Evolutionary conservation across 2,888 invertebrate species (phyloP), one percentile per base, ranked within the genome.

Genomic region (Ophioninae sp.): DNA sequence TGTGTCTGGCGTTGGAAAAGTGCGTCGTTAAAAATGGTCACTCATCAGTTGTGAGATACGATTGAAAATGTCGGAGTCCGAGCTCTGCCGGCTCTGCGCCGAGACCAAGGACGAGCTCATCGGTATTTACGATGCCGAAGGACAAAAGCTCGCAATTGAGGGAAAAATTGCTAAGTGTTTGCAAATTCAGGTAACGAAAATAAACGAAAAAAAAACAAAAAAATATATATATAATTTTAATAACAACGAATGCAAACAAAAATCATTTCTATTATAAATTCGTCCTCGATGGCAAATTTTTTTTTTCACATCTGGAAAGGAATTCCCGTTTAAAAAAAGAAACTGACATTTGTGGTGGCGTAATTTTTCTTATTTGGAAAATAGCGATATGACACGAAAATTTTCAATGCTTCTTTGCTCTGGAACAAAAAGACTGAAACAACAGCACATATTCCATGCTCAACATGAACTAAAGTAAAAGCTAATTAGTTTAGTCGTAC

Each of bases 81-180:
- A 91, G 83, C 88, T 93, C 67, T 93, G 93, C 89, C 93, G 93
- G 89, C 91, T 93, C 64, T 93, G 93, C 87, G 93, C 93, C 88
- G 91, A 93, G 86, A 88, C 90, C 77, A 93, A 93, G 85, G 90
- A 92, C 61, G 79, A 79, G 75, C 89, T 92, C 72, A 90, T 93
- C 82, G 93, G 92, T 59, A 93, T 93, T 83, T 93, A 92, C 84
- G 93, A 93, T 80, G 89, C 92, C 17, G 93, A 93, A 85, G 93
- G 93, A 56, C 90, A 90, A 75, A 93, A 91, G 81, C 89, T 93
- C 56, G 90, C 88, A 6, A 91, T 93, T 79, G 92, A 93, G 84
- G 86, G 87, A 7, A 93, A 93, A 89, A 93, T 93, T 79, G 89
- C 88, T 6, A 93, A 93, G 86, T 93, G 93, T 86, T 90, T 93